A percentile compares a stretch with the other conserved stretches of the same genome.
Conservation (phyloP, 2,113 vertebrate genomes). For the Egretta garzetta region DNA sequence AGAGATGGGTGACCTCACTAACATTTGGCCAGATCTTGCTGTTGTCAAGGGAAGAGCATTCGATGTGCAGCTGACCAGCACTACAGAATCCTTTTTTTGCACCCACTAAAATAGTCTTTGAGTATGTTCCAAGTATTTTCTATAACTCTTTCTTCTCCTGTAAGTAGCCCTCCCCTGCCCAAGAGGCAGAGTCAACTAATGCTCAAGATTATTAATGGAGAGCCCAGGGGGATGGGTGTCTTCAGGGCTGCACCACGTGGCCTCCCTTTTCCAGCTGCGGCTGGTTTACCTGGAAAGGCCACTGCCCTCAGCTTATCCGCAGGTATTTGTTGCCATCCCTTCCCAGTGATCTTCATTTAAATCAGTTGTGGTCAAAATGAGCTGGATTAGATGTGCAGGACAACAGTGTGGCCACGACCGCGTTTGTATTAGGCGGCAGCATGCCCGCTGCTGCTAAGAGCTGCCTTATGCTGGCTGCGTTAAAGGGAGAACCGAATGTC, state of each 20-base stretch:
- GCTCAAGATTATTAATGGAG: not conserved
- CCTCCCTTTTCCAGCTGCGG: not conserved
- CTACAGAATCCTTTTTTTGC: not conserved
- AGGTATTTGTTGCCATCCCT: not conserved
- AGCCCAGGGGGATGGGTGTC: not conserved
- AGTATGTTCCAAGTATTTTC: not conserved
- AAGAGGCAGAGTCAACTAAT: not conserved
- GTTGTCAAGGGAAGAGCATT: not conserved
- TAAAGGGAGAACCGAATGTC: not conserved
- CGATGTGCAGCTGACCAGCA: not conserved
- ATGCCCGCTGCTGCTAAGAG: not conserved
- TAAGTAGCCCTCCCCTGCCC: not conserved
- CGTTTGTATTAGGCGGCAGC: accelerated
- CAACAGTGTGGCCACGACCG: accelerated
- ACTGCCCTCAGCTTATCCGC: not conserved
- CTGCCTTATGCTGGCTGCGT: not conserved
- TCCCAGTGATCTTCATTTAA: not conserved
- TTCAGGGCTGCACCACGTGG: not conserved
- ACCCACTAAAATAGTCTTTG: not conserved
- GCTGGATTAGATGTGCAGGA: not conserved
- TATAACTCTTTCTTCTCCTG: not conserved
- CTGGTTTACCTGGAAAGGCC: not conserved
- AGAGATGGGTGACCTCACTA: not conserved
- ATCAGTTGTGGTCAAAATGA: not conserved
- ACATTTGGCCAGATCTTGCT: not conserved